Evolutionary conservation across 2,888 invertebrate genomes (phyloP).

Genomic region (Lochmaea crataegi): DNA sequence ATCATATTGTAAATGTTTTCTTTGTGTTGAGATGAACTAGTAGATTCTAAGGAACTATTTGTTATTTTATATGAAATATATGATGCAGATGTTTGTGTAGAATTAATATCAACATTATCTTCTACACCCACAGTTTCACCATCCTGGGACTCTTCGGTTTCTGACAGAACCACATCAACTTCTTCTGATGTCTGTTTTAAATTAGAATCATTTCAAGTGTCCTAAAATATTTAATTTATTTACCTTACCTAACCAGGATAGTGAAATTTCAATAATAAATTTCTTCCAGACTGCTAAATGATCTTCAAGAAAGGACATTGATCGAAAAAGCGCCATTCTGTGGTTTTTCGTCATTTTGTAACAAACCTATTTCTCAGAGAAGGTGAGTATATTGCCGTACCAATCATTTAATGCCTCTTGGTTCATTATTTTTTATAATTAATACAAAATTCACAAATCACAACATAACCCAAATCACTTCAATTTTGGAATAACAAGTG

Average conservation of each 20-base stretch:
- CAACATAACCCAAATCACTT: no score
- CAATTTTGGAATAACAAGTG: no score
- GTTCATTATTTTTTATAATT: no score
- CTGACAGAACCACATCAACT: not conserved
- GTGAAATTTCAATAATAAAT: constrained; percentile 1
- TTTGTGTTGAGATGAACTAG: not conserved
- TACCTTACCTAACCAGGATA: not conserved
- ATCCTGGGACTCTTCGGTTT: no score
- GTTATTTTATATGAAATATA: constrained; percentile 3
- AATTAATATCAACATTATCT: not conserved
- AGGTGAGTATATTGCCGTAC: no score
- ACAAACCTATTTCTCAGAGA: no score
- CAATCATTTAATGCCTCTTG: no score
- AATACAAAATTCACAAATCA: no score
- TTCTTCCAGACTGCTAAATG: constrained; percentile 11
- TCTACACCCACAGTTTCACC: not conserved
- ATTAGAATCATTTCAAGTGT: constrained; percentile 2
- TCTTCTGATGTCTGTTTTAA: no score
- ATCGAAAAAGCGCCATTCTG: no score
- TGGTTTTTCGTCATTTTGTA: no score
- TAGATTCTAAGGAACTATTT: not conserved
- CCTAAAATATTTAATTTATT: constrained; percentile 13
- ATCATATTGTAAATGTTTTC: constrained; percentile 19
- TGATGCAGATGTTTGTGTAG: not conserved
- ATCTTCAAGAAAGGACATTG: constrained; percentile 13